Percentiles rank a stretch among this genome's conserved stretches.
Evolutionary conservation across 2,113 vertebrate species (phyloP).

Genomic region (Oncorhynchus tshawytscha): DNA sequence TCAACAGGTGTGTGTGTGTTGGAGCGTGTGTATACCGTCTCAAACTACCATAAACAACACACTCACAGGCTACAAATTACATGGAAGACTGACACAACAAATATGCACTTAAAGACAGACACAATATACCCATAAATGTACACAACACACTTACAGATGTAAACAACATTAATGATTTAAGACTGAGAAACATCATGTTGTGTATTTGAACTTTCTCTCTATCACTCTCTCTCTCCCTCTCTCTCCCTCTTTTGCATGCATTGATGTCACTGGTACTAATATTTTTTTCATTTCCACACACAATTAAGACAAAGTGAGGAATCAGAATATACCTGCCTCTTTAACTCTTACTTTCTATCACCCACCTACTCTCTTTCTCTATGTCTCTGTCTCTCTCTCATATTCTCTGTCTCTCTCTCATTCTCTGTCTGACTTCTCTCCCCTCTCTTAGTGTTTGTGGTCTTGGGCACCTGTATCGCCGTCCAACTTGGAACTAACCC

Average conservation of each 20-base stretch:
- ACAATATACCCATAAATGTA: not conserved
- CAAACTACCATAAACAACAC: not conserved
- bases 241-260: too few relatives aligned
- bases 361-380: not conserved
- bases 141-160: too few relatives aligned
- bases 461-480: slow-evolving; percentile 86
- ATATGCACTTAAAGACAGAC: not conserved
- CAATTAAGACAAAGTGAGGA: too few relatives aligned
- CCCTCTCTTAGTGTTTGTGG: slow-evolving; percentile 82
- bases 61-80: not conserved
- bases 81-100: slow-evolving; percentile 1
- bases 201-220: too few relatives aligned
- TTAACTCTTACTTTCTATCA: not conserved
- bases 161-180: too few relatives aligned
- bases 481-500: slow-evolving; percentile 86
- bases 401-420: not conserved
- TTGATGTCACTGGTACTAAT: too few relatives aligned
- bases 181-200: too few relatives aligned
- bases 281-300: too few relatives aligned
- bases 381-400: not conserved
- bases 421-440: not conserved
- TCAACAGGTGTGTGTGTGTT: slow-evolving; percentile 82
- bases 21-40: not conserved
- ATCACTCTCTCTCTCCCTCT: too few relatives aligned
- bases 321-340: not conserved